Conservation (phyloP, 2,888 invertebrate species). For the Phengaris arion region DNA sequence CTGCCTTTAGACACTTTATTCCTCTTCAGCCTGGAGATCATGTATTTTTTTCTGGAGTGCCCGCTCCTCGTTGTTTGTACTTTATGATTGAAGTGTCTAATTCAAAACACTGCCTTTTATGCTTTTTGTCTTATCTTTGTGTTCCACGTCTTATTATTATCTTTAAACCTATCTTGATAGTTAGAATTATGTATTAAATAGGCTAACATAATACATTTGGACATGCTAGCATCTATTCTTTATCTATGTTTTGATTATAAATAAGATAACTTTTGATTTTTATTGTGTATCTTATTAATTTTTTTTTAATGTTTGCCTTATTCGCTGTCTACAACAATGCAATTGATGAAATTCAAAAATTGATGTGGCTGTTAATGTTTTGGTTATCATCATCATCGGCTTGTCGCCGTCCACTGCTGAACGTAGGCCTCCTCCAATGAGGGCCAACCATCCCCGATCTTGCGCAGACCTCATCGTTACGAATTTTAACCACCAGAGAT, state of each 20-base stretch:
- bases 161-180: neutral
- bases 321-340: neutral
- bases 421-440: too few species aligned
- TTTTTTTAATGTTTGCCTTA: neutral
- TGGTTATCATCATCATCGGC: neutral
- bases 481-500: too few species aligned
- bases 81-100: neutral
- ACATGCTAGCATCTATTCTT: neutral
- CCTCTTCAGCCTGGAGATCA: constrained; percentile 4
- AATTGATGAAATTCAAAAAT: neutral
- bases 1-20: neutral
- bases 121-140: neutral
- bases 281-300: neutral
- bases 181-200: neutral
- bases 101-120: neutral
- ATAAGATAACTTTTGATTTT: neutral
- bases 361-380: neutral
- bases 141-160: neutral
- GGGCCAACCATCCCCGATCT: too few species aligned
- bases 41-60: neutral
- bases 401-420: too few species aligned
- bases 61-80: neutral
- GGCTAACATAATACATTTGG: constrained; percentile 8
- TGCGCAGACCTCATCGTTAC: too few species aligned
- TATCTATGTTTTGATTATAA: constrained; percentile 17